Base-by-base conservation (phyloP, 2,797 vertebrate species). In the Spinus pinus region DNA sequence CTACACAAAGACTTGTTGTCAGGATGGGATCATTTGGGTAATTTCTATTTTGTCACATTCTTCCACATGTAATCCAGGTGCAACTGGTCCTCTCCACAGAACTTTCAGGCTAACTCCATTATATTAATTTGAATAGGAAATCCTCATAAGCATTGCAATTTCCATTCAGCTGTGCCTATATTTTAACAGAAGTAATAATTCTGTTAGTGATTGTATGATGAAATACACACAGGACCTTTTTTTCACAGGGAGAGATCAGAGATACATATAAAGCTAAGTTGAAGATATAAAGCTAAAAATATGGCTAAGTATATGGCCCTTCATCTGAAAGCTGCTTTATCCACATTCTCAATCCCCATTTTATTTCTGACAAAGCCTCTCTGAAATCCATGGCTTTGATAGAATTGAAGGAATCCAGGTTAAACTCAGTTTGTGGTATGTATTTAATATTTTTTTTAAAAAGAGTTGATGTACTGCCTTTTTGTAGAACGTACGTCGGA, bases 21-120 rank as follows among this genome's bases (percentile, higher is more conserved):
- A 90, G 91, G 84, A 86, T 88, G 82, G 64, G 37, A 65, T 69
- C 24, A 86, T 95, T 93, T 95, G 67, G 22, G 66, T 88, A 81
- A 79, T 95, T 96, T 95, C 71, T 96, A 53, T 91, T 97, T 95
- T 95, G 71, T 90, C 80, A 90, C 58, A 88, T 96, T 93, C 67
- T 95, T 96, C 83, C 25, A 44, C 93, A 66, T 75, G 64, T 93
- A 95, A 96, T 92, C 75, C 93, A 96, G 85, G 53, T 88, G 83
- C 88, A 96, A 95, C 69, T 88, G 77, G 89, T 96, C 19, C 4
- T 53, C 27, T 83, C 18, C 25, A 8, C 5, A 86, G 41, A 65
- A 86, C 11, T 42, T 53, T 79, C 33, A 88, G 23, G 23, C 4
- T 7, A 75, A 33, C 25, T 25, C 61, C 28, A 47, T 47, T 90